phyloP scores from a whole-genome alignment of 2,113 vertebrate species.

The Argyrosomus japonicus region DNA sequence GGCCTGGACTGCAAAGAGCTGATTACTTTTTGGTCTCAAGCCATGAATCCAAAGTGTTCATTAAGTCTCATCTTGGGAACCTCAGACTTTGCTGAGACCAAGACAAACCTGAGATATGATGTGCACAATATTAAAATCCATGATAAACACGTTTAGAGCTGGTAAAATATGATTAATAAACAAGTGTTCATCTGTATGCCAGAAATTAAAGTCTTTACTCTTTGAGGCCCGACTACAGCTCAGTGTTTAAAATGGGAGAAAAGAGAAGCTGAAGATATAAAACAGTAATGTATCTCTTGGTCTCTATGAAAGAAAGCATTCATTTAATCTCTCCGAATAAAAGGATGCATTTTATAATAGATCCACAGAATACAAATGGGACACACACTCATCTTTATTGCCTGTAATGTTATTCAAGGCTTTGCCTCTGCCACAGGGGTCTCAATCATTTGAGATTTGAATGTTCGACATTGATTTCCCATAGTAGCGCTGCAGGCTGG shows the following conservation, averaged over 20 bases:
- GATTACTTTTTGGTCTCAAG: conserved; percentile 22
- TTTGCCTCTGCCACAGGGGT: conserved; percentile 5
- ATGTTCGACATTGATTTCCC: conserved; percentile 42
- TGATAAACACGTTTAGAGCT: neutral
- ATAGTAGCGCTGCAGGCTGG: neutral
- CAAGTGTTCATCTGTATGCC: neutral
- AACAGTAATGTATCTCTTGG: neutral
- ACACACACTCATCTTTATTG: neutral
- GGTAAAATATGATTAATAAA: neutral
- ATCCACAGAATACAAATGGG: neutral
- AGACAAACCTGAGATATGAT: neutral
- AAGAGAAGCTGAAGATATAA: neutral
- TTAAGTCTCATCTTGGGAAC: conserved; percentile 8
- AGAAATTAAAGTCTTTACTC: neutral
- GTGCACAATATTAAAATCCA: neutral
- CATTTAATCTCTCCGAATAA: neutral
- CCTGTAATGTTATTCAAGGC: conserved; percentile 19
- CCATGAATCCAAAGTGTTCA: neutral
- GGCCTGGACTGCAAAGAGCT: conserved; percentile 13
- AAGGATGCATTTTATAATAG: neutral
- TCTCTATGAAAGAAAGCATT: conserved; percentile 2
- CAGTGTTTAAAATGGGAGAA: neutral
- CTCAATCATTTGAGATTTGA: conserved; percentile 31
- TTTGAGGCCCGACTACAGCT: neutral
- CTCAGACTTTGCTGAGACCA: conserved; percentile 1